phyloP scores from a whole-genome alignment of 1,140 invertebrate genomes.

The Drosophila willistoni region DNA sequence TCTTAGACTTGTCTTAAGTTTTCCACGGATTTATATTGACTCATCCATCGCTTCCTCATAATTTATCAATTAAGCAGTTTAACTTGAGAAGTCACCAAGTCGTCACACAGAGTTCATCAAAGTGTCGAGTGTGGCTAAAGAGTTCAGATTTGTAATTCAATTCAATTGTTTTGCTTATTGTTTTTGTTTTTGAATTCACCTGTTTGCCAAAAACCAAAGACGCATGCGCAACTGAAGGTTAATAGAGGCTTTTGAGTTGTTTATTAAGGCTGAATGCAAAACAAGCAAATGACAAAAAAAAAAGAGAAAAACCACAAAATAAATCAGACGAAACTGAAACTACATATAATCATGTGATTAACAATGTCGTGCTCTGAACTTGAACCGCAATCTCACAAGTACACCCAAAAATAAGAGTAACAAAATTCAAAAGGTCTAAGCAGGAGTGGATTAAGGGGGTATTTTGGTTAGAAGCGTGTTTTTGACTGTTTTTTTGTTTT shows the following conservation, averaged over 20 bases:
- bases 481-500: no score
- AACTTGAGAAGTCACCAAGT: constrained; percentile 44
- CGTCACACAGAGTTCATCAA: constrained; percentile 15
- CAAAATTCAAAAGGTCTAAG: background rate
- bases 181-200: constrained; percentile 34
- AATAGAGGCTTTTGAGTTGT: constrained; percentile 31
- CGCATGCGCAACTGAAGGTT: constrained; percentile 69
- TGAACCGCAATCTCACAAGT: constrained; percentile 61
- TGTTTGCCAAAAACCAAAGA: constrained; percentile 16
- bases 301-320: constrained; percentile 28
- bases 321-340: constrained; percentile 12
- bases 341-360: constrained; percentile 56
- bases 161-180: constrained; percentile 38
- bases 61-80: constrained; percentile 42
- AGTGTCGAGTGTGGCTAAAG: constrained; percentile 3
- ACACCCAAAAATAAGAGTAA: constrained; percentile 35
- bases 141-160: constrained; percentile 32
- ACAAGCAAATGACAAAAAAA: constrained; percentile 61
- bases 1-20: background rate
- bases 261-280: constrained; percentile 32
- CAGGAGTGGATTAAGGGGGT: constrained; percentile 1
- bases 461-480: no score
- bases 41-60: constrained; percentile 32
- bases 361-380: constrained; percentile 58
- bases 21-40: constrained; percentile 26